phyloP scores from a whole-genome alignment of 2,797 vertebrate species.

The Okamejei kenojei region DNA sequence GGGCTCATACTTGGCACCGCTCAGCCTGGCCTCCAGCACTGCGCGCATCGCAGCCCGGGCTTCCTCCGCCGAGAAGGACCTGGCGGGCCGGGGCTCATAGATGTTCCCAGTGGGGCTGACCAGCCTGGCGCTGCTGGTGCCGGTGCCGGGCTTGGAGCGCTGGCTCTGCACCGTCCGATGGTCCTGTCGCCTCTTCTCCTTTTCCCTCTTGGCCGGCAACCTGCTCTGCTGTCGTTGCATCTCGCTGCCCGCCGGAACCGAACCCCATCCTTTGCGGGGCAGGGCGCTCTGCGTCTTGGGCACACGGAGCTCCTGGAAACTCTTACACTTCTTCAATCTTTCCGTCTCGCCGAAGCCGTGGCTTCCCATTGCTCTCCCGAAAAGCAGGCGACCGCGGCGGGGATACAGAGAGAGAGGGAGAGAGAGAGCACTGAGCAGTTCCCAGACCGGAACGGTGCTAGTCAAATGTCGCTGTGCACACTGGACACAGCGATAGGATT shows the following conservation, averaged over 20 bases:
- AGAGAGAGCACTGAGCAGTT: not conserved
- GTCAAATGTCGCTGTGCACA: not conserved
- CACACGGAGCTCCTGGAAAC: not conserved
- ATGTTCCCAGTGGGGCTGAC: not conserved
- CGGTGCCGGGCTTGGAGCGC: conserved; percentile 36
- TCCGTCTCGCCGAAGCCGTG: not conserved
- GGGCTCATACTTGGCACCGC: conserved; percentile 40
- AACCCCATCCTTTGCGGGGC: not conserved
- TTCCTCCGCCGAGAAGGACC: conserved; percentile 43
- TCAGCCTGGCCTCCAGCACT: conserved; percentile 43
- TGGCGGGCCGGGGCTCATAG: conserved; percentile 41
- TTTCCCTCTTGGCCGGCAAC: not conserved
- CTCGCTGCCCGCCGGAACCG: not conserved
- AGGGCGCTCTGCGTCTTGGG: not conserved
- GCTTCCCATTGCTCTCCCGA: not conserved
- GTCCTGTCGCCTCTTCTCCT: conserved; percentile 25
- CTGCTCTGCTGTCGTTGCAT: conserved; percentile 7
- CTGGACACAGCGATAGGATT: not conserved
- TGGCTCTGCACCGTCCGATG: conserved; percentile 1
- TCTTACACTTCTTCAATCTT: not conserved
- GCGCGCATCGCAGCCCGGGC: conserved; percentile 43
- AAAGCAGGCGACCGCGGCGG: not conserved
- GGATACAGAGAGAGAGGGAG: not conserved
- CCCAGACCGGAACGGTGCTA: not conserved
- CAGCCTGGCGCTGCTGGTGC: conserved; percentile 22